These are phyloP conservation scores for Otocyon megalotis DNA, from an alignment of 2,113 vertebrate species.

Conservation along the genomic window DNA sequence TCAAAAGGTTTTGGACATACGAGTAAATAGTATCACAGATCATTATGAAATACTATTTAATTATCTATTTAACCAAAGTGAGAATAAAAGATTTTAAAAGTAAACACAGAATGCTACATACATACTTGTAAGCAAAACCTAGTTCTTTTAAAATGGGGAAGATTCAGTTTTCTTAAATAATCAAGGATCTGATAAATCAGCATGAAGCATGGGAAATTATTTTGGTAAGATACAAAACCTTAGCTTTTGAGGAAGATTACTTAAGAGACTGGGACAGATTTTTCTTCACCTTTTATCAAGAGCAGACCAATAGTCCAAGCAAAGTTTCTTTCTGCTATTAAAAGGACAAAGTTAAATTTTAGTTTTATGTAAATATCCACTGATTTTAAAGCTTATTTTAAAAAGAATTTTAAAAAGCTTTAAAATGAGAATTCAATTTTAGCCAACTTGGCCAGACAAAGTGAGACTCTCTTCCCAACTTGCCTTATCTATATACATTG, in stretches of 20 bases:
- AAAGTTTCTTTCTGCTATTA: neutral
- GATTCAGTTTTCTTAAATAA: neutral
- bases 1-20: neutral
- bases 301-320: neutral
- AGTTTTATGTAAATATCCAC: neutral
- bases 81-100: neutral
- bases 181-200: neutral
- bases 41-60: neutral
- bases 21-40: neutral
- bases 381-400: neutral
- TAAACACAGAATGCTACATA: neutral
- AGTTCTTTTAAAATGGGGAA: neutral
- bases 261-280: neutral
- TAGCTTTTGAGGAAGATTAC: neutral
- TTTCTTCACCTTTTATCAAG: neutral
- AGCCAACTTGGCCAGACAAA: neutral
- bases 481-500: neutral
- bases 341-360: neutral
- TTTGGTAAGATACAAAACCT: neutral
- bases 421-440: neutral
- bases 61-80: neutral
- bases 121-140: neutral
- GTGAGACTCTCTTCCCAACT: neutral
- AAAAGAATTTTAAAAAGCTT: neutral
- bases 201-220: neutral